A percentile compares a stretch with the other conserved stretches of the same genome.
Conservation (phyloP, 2,113 vertebrate genomes). For the Gadus macrocephalus region DNA sequence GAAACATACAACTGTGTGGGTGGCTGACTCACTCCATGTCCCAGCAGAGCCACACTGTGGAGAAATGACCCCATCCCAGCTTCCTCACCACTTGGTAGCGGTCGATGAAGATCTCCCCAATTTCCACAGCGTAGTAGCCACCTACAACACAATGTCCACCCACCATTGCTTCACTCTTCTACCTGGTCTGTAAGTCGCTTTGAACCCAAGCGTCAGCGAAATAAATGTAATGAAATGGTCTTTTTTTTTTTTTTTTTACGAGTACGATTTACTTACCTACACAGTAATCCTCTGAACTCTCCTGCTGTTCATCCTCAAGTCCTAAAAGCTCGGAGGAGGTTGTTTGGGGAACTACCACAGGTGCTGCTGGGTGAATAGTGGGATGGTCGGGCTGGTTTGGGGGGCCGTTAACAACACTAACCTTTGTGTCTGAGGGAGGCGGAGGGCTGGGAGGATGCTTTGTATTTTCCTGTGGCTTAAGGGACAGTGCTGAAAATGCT, state of each 20-base stretch:
- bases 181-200: neutral
- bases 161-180: too few relatives aligned
- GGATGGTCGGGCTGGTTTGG: neutral
- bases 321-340: conserved; percentile 24
- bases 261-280: conserved; percentile 42
- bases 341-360: neutral
- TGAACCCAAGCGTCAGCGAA: neutral
- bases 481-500: conserved; percentile 53
- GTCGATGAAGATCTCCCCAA: conserved; percentile 63
- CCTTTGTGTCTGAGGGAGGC: neutral
- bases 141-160: conserved; percentile 45
- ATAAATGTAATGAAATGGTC: neutral
- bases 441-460: conserved; percentile 5
- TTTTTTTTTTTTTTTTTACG: neutral
- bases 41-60: conserved; percentile 73
- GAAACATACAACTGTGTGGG: neutral
- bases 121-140: conserved; percentile 66
- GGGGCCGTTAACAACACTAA: conserved; percentile 2
- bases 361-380: neutral
- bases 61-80: conserved; percentile 74
- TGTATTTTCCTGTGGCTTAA: conserved; percentile 15
- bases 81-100: conserved; percentile 70
- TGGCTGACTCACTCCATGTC: conserved; percentile 61
- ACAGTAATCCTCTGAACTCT: conserved; percentile 64
- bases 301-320: conserved; percentile 59